These are phyloP conservation scores for Chaenodraco wilsoni DNA, from an alignment of 2,797 vertebrate species.

Conservation along the genomic window DNA sequence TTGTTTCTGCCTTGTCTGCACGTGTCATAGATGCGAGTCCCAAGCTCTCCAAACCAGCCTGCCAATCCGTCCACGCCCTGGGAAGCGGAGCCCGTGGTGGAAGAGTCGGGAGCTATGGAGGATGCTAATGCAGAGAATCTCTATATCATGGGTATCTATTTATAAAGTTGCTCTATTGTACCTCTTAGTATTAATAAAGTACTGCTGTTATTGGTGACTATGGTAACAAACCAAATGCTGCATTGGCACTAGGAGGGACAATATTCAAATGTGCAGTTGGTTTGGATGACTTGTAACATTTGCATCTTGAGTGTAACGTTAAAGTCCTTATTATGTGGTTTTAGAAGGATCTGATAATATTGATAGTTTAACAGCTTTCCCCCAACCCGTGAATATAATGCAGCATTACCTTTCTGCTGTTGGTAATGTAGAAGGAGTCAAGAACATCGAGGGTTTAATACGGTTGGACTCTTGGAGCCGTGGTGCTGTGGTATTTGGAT, in stretches of 20 bases:
- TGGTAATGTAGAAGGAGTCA: background rate
- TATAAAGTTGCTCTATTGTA: too few relatives aligned
- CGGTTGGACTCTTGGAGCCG: background rate
- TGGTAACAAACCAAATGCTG: too few relatives aligned
- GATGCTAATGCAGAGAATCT: constrained; percentile 94
- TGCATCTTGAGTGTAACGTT: too few relatives aligned
- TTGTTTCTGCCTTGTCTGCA: background rate
- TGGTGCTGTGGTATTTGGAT: constrained; percentile 11
- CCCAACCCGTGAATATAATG: too few relatives aligned
- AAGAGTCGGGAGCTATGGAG: constrained; percentile 84
- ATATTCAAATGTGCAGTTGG: too few relatives aligned
- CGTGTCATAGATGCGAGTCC: constrained; percentile 79
- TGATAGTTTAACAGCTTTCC: too few relatives aligned
- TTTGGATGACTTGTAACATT: too few relatives aligned
- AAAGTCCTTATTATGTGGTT: too few relatives aligned
- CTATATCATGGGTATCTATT: constrained; percentile 89
- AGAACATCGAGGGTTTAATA: background rate
- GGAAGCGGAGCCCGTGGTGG: constrained; percentile 86
- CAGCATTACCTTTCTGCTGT: background rate
- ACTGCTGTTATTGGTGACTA: too few relatives aligned
- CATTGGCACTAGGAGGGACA: too few relatives aligned
- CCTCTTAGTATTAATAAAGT: too few relatives aligned
- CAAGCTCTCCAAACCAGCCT: constrained; percentile 88
- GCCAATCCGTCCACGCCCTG: constrained; percentile 84
- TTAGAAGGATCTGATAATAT: too few relatives aligned